Evolutionary conservation across 2,797 vertebrate genomes (phyloP).

Genomic region (Rachycentron canadum): DNA sequence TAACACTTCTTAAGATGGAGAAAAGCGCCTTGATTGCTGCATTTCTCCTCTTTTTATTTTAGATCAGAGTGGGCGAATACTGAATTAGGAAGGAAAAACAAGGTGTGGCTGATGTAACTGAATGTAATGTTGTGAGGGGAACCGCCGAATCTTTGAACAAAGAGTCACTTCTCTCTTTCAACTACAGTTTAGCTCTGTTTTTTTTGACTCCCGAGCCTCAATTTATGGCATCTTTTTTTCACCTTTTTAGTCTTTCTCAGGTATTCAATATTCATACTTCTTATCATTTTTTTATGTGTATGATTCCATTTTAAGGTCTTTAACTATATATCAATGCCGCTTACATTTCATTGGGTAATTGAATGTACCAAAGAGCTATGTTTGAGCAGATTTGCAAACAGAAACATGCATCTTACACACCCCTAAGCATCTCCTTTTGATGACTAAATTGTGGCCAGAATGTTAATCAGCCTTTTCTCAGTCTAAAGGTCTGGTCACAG

Average conservation of each 20-base stretch:
- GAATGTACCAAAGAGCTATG: constrained; percentile 71
- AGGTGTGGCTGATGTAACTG: constrained; percentile 80
- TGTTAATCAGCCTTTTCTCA: constrained; percentile 18
- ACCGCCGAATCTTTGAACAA: constrained; percentile 57
- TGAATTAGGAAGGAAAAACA: constrained; percentile 49
- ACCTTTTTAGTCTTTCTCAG: constrained; percentile 74
- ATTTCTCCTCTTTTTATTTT: constrained; percentile 47
- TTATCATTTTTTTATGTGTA: constrained; percentile 23
- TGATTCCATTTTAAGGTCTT: constrained; percentile 24
- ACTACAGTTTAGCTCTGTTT: constrained; percentile 33
- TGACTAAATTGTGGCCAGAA: constrained; percentile 7
- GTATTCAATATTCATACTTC: constrained; percentile 69
- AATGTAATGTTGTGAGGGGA: constrained; percentile 76
- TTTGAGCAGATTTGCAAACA: constrained; percentile 19
- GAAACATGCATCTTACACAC: constrained; percentile 6
- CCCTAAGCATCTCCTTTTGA: not conserved
- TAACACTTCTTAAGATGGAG: constrained; percentile 44
- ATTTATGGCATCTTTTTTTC: constrained; percentile 26
- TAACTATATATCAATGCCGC: constrained; percentile 13
- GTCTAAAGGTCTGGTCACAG: constrained; percentile 16
- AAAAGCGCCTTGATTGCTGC: constrained; percentile 51
- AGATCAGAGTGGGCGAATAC: constrained; percentile 53
- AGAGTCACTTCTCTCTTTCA: constrained; percentile 56
- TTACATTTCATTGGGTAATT: constrained; percentile 39
- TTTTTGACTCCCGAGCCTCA: constrained; percentile 35